A percentile compares a stretch with the other conserved stretches of the same genome.
phyloP scores from a whole-genome alignment of 2,113 vertebrate genomes.

The Toxotes jaculatrix region DNA sequence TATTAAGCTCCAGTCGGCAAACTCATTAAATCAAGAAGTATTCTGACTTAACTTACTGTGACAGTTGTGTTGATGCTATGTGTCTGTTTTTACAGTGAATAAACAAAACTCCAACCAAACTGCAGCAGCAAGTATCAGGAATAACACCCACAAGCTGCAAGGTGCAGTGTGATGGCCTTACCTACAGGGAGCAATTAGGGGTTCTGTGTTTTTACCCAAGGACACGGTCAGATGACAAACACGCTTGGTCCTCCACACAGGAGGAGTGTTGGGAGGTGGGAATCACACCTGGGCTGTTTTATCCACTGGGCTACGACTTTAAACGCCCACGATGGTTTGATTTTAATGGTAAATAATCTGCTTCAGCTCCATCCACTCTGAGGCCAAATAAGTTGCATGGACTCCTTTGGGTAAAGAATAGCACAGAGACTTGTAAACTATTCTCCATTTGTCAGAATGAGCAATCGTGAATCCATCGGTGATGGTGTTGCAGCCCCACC shows the following conservation, averaged over 20 bases:
- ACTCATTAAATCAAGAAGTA: too few species aligned
- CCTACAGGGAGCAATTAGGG: not conserved
- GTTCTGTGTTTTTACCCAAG: not conserved
- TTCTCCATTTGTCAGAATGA: slow-evolving; percentile 66
- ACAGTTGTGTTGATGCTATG: too few species aligned
- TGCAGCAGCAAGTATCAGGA: too few species aligned
- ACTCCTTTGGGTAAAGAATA: slow-evolving; percentile 23
- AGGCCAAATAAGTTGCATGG: slow-evolving; percentile 29
- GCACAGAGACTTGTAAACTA: slow-evolving; percentile 51
- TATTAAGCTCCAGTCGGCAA: too few species aligned
- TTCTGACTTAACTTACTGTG: too few species aligned
- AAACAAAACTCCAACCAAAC: too few species aligned
- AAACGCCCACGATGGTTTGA: not conserved
- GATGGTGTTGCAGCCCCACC: slow-evolving; percentile 62
- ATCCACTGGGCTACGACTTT: slow-evolving; percentile 4
- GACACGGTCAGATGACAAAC: not conserved
- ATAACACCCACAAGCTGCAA: too few species aligned
- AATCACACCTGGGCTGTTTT: slow-evolving; percentile 20
- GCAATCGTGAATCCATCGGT: slow-evolving; percentile 52
- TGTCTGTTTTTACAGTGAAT: too few species aligned
- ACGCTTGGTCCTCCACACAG: not conserved
- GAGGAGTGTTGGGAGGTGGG: not conserved
- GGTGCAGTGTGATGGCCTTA: not conserved
- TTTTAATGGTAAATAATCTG: not conserved
- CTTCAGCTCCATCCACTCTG: not conserved